Conservation (phyloP, 2,888 invertebrate species). For the Antitype chi region DNA sequence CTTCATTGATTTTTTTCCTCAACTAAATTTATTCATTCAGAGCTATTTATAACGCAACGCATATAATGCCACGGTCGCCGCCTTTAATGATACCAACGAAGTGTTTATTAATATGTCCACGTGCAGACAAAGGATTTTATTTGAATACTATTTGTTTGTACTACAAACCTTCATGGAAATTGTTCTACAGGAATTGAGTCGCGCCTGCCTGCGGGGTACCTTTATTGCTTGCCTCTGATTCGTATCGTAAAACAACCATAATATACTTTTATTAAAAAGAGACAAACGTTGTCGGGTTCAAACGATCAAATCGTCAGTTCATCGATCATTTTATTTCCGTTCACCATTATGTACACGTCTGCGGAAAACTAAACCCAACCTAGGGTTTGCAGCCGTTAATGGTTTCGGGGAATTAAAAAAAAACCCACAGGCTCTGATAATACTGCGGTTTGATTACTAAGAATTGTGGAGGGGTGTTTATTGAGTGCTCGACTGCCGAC, state of each 20-base stretch:
- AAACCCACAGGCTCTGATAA: slow-evolving; percentile 68
- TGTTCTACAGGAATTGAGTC: no score
- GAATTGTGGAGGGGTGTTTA: slow-evolving; percentile 74
- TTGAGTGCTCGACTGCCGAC: slow-evolving; percentile 70
- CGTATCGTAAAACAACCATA: not conserved
- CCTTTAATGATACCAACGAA: slow-evolving; percentile 34
- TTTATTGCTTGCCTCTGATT: not conserved
- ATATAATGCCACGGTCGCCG: slow-evolving; percentile 41
- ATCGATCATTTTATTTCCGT: slow-evolving; percentile 57
- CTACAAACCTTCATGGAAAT: not conserved
- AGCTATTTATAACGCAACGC: slow-evolving; percentile 48
- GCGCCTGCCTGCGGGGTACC: no score
- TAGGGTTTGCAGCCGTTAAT: slow-evolving; percentile 65
- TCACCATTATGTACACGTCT: slow-evolving; percentile 51
- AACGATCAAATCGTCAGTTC: slow-evolving; percentile 32
- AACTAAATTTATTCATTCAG: slow-evolving; percentile 48
- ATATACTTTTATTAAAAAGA: no score
- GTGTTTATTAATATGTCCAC: slow-evolving; percentile 45
- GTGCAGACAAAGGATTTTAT: slow-evolving; percentile 33
- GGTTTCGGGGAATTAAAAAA: slow-evolving; percentile 73
- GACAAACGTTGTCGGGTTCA: slow-evolving; percentile 26
- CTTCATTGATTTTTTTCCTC: slow-evolving; percentile 45
- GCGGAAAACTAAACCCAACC: slow-evolving; percentile 45
- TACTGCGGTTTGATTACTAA: slow-evolving; percentile 74
- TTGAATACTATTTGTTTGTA: not conserved